Percentiles rank a stretch among this genome's conserved stretches.
Evolutionary conservation across 2,888 invertebrate species (phyloP).

Genomic region (Pollenia amentaria): DNA sequence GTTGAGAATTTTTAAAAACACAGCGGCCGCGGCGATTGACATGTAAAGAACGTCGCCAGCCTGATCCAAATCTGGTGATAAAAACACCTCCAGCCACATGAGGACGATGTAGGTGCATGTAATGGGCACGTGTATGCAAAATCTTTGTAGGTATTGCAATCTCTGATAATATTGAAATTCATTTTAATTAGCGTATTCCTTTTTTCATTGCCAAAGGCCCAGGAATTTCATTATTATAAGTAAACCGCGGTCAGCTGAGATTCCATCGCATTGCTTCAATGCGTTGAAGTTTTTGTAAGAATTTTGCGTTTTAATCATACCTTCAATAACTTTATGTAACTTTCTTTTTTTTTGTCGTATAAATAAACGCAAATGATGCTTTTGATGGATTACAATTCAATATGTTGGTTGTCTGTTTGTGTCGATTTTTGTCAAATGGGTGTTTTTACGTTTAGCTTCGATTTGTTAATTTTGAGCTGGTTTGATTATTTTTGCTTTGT

Average conservation of each 20-base stretch:
- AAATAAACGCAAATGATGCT: neutral
- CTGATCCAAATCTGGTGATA: conserved; percentile 77
- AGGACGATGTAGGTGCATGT: conserved; percentile 77
- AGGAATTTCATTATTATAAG: conserved; percentile 73
- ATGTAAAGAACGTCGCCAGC: conserved; percentile 79
- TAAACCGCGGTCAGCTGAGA: conserved; percentile 60
- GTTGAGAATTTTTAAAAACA: conserved; percentile 79
- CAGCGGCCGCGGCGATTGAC: conserved; percentile 77
- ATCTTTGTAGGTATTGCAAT: conserved; percentile 58
- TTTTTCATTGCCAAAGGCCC: conserved; percentile 57
- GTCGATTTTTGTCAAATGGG: conserved; percentile 8
- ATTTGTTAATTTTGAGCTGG: conserved; percentile 16
- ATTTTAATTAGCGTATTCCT: conserved; percentile 33
- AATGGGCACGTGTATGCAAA: conserved; percentile 76
- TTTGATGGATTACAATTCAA: conserved; percentile 29
- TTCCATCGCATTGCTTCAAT: conserved; percentile 50
- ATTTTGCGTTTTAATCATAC: conserved; percentile 8
- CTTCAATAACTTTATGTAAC: neutral
- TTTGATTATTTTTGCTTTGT: conserved; percentile 37
- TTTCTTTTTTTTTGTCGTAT: neutral
- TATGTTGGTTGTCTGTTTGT: neutral
- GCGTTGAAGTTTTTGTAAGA: neutral
- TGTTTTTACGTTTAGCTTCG: conserved; percentile 38
- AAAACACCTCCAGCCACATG: conserved; percentile 78
- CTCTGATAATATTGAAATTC: conserved; percentile 26